Conservation (phyloP, 2,888 invertebrate species). For the Monoplex corrugatus region DNA sequence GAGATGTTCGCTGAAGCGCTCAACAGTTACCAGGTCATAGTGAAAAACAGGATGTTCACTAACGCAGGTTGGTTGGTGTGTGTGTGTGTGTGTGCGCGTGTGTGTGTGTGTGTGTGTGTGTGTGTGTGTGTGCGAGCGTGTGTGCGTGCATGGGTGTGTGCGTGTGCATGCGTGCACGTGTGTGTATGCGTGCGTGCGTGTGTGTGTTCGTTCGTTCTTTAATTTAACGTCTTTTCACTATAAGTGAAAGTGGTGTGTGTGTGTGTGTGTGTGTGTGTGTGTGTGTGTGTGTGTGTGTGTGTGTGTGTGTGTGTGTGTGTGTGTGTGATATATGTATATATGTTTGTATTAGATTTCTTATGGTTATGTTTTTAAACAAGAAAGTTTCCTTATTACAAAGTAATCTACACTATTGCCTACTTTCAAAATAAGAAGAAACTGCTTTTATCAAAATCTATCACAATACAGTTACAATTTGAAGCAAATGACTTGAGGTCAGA, state of each 20-base stretch:
- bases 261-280: too few relatives aligned
- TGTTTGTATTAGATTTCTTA: not conserved
- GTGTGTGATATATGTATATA: too few relatives aligned
- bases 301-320: not conserved
- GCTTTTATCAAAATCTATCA: too few relatives aligned
- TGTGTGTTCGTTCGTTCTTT: not conserved
- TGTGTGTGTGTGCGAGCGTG: not conserved
- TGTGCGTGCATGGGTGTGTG: not conserved
- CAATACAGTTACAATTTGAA: too few relatives aligned
- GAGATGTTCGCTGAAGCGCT: slow-evolving; percentile 98
- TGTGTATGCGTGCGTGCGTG: not conserved
- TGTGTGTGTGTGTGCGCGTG: not conserved
- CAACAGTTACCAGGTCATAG: slow-evolving; percentile 96
- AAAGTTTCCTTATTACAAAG: too few relatives aligned
- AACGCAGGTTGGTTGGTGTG: slow-evolving; percentile 86
- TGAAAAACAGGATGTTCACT: slow-evolving; percentile 93
- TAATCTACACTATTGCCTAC: too few relatives aligned
- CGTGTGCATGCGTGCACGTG: not conserved
- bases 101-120: not conserved
- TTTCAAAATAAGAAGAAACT: too few relatives aligned
- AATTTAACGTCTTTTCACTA: not conserved
- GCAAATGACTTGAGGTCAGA: too few relatives aligned
- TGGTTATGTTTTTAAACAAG: too few relatives aligned
- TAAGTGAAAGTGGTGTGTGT: too few relatives aligned
- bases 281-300: not conserved